phyloP scores from a whole-genome alignment of 2,888 invertebrate genomes.

The Macaria notata region DNA sequence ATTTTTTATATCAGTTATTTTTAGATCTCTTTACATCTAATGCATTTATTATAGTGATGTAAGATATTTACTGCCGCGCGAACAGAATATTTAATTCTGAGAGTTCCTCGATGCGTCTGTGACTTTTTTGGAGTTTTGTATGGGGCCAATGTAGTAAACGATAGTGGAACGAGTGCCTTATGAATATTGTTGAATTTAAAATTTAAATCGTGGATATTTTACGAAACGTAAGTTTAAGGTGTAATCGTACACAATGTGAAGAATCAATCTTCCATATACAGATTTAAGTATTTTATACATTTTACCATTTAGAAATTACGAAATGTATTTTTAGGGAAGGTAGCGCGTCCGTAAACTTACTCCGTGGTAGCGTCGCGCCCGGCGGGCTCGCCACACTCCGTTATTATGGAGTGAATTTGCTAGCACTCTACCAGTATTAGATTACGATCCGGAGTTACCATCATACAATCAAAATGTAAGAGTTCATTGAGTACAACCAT shows the following conservation, averaged over 20 bases:
- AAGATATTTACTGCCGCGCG: constrained; percentile 59
- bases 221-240: constrained; percentile 31
- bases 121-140: constrained; percentile 51
- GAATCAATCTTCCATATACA: constrained; percentile 73
- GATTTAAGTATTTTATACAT: constrained; percentile 73
- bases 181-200: constrained; percentile 50
- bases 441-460: constrained; percentile 76
- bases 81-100: constrained; percentile 49
- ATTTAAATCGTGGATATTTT: constrained; percentile 36
- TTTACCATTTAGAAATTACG: constrained; percentile 78
- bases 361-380: constrained; percentile 34
- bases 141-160: constrained; percentile 62
- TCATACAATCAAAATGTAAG: constrained; percentile 77
- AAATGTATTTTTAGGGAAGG: constrained; percentile 52
- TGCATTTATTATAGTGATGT: constrained; percentile 78
- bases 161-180: constrained; percentile 68
- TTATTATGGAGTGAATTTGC: constrained; percentile 53
- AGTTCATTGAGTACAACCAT: constrained; percentile 75
- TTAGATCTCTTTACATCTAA: constrained; percentile 81
- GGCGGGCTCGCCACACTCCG: constrained; percentile 12
- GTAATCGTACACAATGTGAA: constrained; percentile 35
- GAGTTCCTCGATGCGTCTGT: constrained; percentile 65
- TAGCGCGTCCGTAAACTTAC: constrained; percentile 49
- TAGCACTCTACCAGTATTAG: constrained; percentile 56
- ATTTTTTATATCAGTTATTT: constrained; percentile 75